Percentiles rank a stretch among this genome's conserved stretches.
Evolutionary conservation across 1,140 invertebrate genomes (phyloP).

Genomic region (Hyphantria cunea): DNA sequence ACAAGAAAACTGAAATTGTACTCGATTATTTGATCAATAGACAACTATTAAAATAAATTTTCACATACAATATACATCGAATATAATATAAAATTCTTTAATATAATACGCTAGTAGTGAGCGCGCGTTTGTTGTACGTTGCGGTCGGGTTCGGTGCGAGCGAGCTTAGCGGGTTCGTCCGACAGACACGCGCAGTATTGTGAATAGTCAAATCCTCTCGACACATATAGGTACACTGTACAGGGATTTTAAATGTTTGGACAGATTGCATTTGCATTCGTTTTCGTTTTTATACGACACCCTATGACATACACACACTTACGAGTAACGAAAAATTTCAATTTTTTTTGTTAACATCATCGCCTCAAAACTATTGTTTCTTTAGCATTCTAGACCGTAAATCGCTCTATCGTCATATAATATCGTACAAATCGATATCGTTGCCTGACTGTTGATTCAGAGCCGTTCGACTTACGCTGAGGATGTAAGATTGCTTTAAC

Average conservation of each 20-base stretch:
- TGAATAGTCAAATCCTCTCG: constrained; percentile 43
- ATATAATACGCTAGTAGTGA: constrained; percentile 42
- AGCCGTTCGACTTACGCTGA: neutral
- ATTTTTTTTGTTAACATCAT: constrained; percentile 4
- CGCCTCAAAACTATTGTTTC: constrained; percentile 2
- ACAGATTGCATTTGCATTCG: constrained; percentile 28
- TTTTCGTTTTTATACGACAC: constrained; percentile 8
- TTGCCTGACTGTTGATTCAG: neutral
- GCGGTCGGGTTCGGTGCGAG: too few species aligned
- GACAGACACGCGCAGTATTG: constrained; percentile 13
- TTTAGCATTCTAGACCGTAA: constrained; percentile 5
- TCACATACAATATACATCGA: constrained; percentile 69
- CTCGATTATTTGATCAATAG: constrained; percentile 62
- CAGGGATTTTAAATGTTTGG: constrained; percentile 40
- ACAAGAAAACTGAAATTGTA: constrained; percentile 63
- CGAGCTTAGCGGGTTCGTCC: neutral
- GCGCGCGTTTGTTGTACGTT: constrained; percentile 9
- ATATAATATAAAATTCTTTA: constrained; percentile 63
- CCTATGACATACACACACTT: constrained; percentile 8
- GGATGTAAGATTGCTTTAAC: too few species aligned
- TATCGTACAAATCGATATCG: constrained; percentile 3
- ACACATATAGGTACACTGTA: constrained; percentile 56
- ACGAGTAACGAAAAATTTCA: constrained; percentile 3
- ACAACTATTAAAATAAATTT: constrained; percentile 62
- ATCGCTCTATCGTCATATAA: neutral